Base-by-base conservation (phyloP, 2,888 invertebrate genomes). In the Orgyia antiqua region DNA sequence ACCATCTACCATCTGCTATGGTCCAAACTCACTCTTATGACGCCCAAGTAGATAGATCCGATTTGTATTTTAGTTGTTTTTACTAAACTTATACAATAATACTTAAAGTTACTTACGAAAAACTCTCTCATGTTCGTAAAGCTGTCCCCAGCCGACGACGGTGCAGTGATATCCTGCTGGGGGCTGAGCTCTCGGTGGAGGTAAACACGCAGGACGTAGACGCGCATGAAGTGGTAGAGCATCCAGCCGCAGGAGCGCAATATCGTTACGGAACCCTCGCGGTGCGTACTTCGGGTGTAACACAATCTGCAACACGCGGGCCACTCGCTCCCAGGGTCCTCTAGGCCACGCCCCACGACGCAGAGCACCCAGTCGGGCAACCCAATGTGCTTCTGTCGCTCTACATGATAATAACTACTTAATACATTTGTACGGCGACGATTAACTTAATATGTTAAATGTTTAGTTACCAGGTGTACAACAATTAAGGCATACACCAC, bases 71-170 rank as follows among this genome's bases (percentile, higher is more conserved):
- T n/a, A n/a, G n/a, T n/a, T n/a, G n/a, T n/a, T n/a, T n/a, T n/a
- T n/a, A n/a, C n/a, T n/a, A n/a, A n/a, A n/a, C n/a, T n/a, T n/a
- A n/a, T n/a, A n/a, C n/a, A n/a, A n/a, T n/a, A n/a, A n/a, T n/a
- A n/a, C n/a, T 10, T 20, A 20, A 20, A 20, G 7, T 12, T 5
- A 72, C 93, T 92, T 79, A 94, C 94, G 94, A 67, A 94, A 94
- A 33, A 93, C 91, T 38, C 93, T 83, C 31, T 93, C 93, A 38
- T 92, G 90, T 75, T 94, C 94, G 54, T 91, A 92, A 0, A 93
- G 84, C 61, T 94, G 93, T 13, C 94, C 94, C 94, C 94, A 94
- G 3, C 94, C 94, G 8, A 94, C 89, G 10, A 94, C 92, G 0
- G 93, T 93, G 67, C 94, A 94, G 45, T 90, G 87, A 1, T 89